Evolutionary conservation across 2,888 invertebrate genomes (phyloP).

Genomic region (Papilio demoleus): DNA sequence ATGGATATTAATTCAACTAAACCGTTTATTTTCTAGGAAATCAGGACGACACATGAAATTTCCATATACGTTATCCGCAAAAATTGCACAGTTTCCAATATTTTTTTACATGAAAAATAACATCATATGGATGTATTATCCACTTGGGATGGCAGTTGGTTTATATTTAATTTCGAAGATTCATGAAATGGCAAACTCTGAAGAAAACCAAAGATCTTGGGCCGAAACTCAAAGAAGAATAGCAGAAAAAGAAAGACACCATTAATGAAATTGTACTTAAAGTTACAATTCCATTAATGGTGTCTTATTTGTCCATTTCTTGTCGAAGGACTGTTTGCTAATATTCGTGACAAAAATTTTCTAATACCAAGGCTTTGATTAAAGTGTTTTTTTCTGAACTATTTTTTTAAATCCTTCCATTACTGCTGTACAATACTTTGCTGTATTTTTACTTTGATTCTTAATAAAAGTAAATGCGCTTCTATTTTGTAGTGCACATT

Average conservation of each 20-base stretch:
- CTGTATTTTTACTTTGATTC: too few relatives aligned
- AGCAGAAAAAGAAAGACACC: conserved; percentile 69
- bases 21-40: conserved; percentile 70
- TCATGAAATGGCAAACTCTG: conserved; percentile 83
- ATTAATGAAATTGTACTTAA: conserved; percentile 41
- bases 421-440: too few relatives aligned
- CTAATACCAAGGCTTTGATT: not conserved
- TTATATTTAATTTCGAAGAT: conserved; percentile 88
- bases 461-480: too few relatives aligned
- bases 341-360: not conserved
- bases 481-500: too few relatives aligned
- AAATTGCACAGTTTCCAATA: conserved; percentile 92
- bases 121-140: conserved; percentile 89
- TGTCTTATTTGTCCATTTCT: not conserved
- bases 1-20: too few relatives aligned
- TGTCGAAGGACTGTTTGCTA: not conserved
- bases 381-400: not conserved
- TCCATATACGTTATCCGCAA: conserved; percentile 92
- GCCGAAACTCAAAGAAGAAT: conserved; percentile 66
- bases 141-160: conserved; percentile 77
- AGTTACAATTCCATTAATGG: not conserved
- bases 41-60: conserved; percentile 91
- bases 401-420: too few relatives aligned
- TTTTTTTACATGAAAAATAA: conserved; percentile 88
- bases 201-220: conserved; percentile 64